These are phyloP conservation scores for Patiria miniata DNA, from an alignment of 35 echinoderm and acorn worm genomes.

Conservation along the genomic window DNA sequence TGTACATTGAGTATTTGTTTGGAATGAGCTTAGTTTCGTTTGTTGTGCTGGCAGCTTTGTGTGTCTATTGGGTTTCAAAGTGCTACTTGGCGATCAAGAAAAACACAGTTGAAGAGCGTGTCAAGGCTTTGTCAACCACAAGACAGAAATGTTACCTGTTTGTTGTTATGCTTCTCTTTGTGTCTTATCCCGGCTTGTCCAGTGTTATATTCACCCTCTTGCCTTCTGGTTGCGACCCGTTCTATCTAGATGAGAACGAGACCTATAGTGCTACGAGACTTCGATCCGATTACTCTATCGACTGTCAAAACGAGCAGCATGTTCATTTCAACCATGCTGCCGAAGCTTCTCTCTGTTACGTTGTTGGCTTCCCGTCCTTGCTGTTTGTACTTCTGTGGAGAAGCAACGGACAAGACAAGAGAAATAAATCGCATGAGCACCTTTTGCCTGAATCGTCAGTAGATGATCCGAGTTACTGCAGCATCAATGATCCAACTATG, in stretches of 20 bases:
- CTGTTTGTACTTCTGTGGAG: neutral
- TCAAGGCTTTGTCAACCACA: neutral
- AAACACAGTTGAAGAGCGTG: too few relatives aligned
- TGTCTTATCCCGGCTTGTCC: constrained; percentile 35
- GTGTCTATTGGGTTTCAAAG: neutral
- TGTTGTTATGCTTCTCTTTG: constrained; percentile 39
- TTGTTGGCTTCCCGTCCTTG: constrained; percentile 1
- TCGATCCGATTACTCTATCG: constrained; percentile 41
- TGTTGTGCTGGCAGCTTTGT: neutral
- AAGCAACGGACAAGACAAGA: neutral
- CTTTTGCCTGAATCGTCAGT: neutral
- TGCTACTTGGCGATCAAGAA: too few relatives aligned
- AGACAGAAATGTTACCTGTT: constrained; percentile 32
- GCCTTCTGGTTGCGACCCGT: constrained; percentile 35
- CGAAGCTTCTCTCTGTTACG: constrained; percentile 20
- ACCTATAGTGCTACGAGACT: neutral
- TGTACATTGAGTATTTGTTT: constrained; percentile 24
- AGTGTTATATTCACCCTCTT: constrained; percentile 32
- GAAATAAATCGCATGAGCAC: neutral
- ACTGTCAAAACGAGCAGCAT: neutral
- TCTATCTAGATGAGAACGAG: neutral
- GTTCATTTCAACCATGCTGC: neutral
- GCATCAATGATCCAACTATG: neutral
- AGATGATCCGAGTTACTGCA: neutral
- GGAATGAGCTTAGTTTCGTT: neutral